Conservation (phyloP, 1,140 invertebrate genomes). For the Asobara japonica region DNA sequence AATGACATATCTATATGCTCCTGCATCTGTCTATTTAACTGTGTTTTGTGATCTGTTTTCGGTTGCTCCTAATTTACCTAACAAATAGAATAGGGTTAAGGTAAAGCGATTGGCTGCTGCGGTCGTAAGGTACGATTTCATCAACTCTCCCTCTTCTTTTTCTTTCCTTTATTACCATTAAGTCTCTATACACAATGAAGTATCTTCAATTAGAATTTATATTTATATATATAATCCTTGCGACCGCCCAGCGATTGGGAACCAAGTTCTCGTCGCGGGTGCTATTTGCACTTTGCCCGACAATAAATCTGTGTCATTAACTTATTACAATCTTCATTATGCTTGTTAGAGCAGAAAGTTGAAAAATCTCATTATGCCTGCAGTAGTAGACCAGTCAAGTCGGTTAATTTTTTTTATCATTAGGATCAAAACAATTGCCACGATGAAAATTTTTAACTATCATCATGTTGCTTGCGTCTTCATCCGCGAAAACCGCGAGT, state of each 20-base stretch:
- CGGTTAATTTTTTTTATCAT: no score
- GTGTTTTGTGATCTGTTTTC: background rate
- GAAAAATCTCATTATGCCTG: no score
- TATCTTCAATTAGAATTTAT: conserved; percentile 14
- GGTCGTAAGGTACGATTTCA: conserved; percentile 29
- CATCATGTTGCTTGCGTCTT: no score
- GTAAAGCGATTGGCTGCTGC: conserved; percentile 22
- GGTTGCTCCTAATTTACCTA: background rate
- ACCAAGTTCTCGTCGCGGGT: conserved; percentile 17
- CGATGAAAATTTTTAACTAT: no score
- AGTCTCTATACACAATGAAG: conserved; percentile 25
- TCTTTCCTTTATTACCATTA: no score
- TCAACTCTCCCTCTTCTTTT: conserved; percentile 2
- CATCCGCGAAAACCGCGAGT: no score
- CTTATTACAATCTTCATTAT: no score
- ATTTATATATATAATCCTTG: conserved; percentile 22
- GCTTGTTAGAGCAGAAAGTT: no score
- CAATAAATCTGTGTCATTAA: background rate
- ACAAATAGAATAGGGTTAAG: conserved; percentile 19
- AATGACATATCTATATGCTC: background rate
- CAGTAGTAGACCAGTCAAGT: no score
- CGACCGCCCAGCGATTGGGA: conserved; percentile 22
- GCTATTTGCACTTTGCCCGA: conserved; percentile 28
- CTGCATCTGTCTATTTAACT: background rate
- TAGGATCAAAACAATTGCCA: no score